A percentile compares a stretch with the other conserved stretches of the same genome.
Evolutionary conservation across 2,113 vertebrate genomes (phyloP).

Genomic region (Harpagus bidentatus): DNA sequence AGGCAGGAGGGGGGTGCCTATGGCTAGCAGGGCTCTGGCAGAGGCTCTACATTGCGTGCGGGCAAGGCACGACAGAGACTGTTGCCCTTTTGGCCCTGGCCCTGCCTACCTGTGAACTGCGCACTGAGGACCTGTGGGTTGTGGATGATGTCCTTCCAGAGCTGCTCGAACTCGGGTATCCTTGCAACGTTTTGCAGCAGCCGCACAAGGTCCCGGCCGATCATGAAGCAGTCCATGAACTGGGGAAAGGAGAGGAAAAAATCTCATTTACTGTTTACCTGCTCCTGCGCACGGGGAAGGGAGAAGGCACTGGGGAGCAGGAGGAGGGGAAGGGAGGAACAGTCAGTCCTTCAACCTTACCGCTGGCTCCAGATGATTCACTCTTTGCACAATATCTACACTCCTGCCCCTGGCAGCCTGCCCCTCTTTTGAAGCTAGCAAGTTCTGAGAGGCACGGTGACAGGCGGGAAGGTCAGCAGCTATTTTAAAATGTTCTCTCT

Average conservation of each 20-base stretch:
- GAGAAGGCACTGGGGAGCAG: background rate
- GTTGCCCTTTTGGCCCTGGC: background rate
- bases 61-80: background rate
- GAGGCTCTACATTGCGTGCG: background rate
- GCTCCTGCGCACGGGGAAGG: background rate
- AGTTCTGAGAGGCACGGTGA: background rate
- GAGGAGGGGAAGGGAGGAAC: background rate
- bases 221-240: constrained; percentile 95
- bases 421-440: background rate
- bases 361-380: background rate
- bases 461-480: background rate
- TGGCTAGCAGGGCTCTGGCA: background rate
- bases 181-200: constrained; percentile 93
- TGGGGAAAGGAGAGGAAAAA: background rate
- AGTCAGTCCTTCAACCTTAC: background rate
- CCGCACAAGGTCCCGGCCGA: constrained; percentile 92
- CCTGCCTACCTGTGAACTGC: constrained; percentile 88
- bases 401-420: background rate
- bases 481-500: background rate
- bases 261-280: background rate
- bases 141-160: constrained; percentile 95
- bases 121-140: constrained; percentile 88
- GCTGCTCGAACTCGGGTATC: constrained; percentile 92
- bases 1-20: background rate
- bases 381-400: background rate